Percentiles rank a stretch among this genome's conserved stretches.
These are phyloP conservation scores for Sarcophilus harrisii DNA, from an alignment of 2,797 vertebrate species.

Conservation along the genomic window DNA sequence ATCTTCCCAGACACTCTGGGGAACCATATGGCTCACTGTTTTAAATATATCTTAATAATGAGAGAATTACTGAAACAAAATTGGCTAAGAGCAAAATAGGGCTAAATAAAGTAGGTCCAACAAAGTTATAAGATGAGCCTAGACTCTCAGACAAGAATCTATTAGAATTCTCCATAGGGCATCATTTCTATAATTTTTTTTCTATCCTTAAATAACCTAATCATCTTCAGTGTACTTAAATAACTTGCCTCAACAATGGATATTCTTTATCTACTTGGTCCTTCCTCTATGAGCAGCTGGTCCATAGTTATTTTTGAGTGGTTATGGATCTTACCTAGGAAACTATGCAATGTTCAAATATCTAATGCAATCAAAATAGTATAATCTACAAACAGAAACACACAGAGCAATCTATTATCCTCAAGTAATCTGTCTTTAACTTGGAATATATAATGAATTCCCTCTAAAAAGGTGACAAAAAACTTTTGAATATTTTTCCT, in stretches of 20 bases:
- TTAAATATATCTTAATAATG: not conserved
- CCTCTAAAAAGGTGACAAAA: not conserved
- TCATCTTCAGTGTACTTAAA: not conserved
- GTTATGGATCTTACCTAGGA: not conserved
- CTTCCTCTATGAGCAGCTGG: not conserved
- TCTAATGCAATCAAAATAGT: not conserved
- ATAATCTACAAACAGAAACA: not conserved
- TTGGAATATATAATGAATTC: not conserved
- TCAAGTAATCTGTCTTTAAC: not conserved
- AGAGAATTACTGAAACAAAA: not conserved
- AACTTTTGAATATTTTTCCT: not conserved
- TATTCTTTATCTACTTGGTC: not conserved
- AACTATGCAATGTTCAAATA: not conserved
- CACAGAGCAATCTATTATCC: not conserved
- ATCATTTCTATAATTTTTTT: not conserved
- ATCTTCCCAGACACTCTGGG: not conserved
- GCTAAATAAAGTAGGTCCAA: not conserved
- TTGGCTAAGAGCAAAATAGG: not conserved
- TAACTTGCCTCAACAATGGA: not conserved
- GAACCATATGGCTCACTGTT: not conserved
- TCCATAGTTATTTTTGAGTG: not conserved
- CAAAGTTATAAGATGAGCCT: not conserved
- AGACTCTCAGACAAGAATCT: not conserved
- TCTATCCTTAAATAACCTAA: not conserved
- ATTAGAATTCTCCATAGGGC: not conserved